Conservation (phyloP, 1,140 invertebrate species). For the Aphis craccivora region DNA sequence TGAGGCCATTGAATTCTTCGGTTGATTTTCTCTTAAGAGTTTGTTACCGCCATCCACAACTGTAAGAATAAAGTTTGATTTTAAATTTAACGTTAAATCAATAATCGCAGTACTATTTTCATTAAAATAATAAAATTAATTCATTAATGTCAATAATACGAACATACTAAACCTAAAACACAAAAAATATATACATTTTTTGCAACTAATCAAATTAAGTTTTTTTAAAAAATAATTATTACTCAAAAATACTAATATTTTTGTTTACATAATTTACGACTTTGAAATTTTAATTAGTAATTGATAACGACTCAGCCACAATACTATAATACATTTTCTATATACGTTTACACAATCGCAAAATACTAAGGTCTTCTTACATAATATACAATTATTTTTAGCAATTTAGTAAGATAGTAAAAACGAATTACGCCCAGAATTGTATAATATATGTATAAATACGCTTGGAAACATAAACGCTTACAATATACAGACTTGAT, state of each 20-base stretch:
- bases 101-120: too few relatives aligned
- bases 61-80: not conserved
- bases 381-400: not conserved
- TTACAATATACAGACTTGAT: not conserved
- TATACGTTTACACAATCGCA: not conserved
- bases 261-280: too few relatives aligned
- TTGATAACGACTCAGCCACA: too few relatives aligned
- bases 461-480: not conserved
- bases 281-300: too few relatives aligned
- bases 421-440: not conserved
- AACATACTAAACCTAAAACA: too few relatives aligned
- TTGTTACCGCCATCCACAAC: constrained; percentile 39
- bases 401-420: not conserved
- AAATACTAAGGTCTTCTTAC: not conserved
- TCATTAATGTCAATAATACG: too few relatives aligned
- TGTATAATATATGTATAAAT: not conserved
- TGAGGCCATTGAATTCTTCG: constrained; percentile 35
- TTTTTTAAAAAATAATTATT: not conserved
- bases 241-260: too few relatives aligned
- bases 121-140: too few relatives aligned
- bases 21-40: not conserved
- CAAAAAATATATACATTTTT: not conserved
- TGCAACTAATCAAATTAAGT: not conserved
- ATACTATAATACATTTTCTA: not conserved
- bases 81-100: not conserved